Evolutionary conservation across 1,140 invertebrate genomes (phyloP).

Genomic region (Drosophila guanche): DNA sequence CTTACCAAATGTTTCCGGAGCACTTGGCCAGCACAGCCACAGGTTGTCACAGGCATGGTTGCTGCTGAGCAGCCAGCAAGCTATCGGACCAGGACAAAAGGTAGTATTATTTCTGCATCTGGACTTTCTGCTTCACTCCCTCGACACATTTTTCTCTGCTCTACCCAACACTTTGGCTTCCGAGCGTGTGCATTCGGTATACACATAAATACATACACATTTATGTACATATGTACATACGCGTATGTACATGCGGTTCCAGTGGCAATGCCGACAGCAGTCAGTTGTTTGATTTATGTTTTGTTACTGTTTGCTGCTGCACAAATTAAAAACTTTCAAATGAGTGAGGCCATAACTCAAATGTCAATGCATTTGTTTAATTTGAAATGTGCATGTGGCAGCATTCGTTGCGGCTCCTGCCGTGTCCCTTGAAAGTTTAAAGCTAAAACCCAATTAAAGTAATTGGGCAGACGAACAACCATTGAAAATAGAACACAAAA

Average conservation of each 20-base stretch:
- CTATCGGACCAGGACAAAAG: conserved; percentile 53
- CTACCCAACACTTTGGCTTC: conserved; percentile 11
- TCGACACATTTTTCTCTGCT: not conserved
- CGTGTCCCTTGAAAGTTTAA: not conserved
- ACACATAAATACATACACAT: not conserved
- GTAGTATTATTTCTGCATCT: conserved; percentile 36
- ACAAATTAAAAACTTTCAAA: conserved; percentile 77
- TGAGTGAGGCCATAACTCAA: conserved; percentile 70
- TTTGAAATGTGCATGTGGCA: conserved; percentile 72
- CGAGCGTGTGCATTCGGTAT: too few species aligned
- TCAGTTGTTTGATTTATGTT: conserved; percentile 79
- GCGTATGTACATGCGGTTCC: conserved; percentile 8
- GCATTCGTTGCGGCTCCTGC: conserved; percentile 37
- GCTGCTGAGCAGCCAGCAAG: conserved; percentile 46
- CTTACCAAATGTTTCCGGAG: conserved; percentile 64
- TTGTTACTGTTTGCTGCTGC: conserved; percentile 19
- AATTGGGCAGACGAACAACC: too few species aligned
- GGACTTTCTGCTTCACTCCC: not conserved
- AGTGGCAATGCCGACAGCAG: conserved; percentile 65
- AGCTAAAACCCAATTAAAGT: conserved; percentile 60
- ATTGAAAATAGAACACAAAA: too few species aligned
- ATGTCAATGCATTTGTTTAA: conserved; percentile 77
- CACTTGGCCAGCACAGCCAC: conserved; percentile 51
- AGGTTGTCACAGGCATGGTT: conserved; percentile 71
- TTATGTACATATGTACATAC: conserved; percentile 1